Percentiles rank a stretch among this genome's conserved stretches.
Conservation (phyloP, 1,140 invertebrate species). For the Asbolus verrucosus region DNA sequence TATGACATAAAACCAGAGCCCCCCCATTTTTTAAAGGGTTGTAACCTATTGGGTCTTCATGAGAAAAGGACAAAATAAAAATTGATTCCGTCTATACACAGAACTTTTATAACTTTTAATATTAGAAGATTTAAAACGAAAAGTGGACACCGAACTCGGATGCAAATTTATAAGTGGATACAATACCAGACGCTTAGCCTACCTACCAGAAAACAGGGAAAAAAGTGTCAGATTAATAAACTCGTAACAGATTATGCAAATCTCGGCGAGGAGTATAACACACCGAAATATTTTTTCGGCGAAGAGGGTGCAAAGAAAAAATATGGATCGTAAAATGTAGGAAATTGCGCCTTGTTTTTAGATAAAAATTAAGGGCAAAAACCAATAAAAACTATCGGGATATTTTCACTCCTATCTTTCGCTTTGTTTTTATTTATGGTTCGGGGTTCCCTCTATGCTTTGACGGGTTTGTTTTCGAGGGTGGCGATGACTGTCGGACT, state of each 20-base stretch:
- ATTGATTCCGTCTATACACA: too few relatives aligned
- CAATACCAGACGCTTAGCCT: too few relatives aligned
- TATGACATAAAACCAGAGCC: not conserved
- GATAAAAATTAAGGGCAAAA: slow-evolving; percentile 8
- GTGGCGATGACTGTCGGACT: slow-evolving; percentile 4
- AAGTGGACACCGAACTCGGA: too few relatives aligned
- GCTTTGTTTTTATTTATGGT: slow-evolving; percentile 31
- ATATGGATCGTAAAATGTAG: not conserved
- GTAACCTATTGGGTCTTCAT: not conserved
- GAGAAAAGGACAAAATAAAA: too few relatives aligned
- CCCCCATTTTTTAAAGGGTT: not conserved
- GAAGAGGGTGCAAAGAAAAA: not conserved
- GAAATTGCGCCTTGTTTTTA: slow-evolving; percentile 3
- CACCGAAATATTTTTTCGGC: not conserved
- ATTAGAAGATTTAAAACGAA: too few relatives aligned
- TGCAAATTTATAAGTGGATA: too few relatives aligned
- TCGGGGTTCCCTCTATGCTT: not conserved
- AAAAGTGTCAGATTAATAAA: not conserved
- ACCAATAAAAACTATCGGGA: slow-evolving; percentile 22
- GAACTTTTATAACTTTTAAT: too few relatives aligned
- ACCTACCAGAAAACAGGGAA: not conserved
- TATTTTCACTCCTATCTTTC: slow-evolving; percentile 22
- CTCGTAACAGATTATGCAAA: not conserved
- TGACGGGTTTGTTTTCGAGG: slow-evolving; percentile 3
- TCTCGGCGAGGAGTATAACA: not conserved